phyloP scores from a whole-genome alignment of 1,140 invertebrate species.

The Tribolium madens region DNA sequence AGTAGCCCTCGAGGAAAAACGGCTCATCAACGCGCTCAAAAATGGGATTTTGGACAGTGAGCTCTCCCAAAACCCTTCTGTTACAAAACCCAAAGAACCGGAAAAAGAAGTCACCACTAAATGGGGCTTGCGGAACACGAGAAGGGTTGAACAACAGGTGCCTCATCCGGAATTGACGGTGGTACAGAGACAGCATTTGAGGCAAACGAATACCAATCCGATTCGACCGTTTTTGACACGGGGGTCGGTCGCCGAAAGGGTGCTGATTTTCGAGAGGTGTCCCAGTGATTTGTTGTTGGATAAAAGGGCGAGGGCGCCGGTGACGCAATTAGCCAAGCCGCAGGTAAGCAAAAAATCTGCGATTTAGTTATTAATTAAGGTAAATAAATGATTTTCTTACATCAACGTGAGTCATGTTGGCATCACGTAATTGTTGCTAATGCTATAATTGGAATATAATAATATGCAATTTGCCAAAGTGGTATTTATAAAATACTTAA shows the following conservation, averaged over 20 bases:
- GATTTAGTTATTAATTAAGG: too few relatives aligned
- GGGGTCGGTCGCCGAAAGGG: conserved; percentile 91
- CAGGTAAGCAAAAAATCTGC: conserved; percentile 72
- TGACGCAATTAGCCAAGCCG: conserved; percentile 72
- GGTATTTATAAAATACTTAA: too few relatives aligned
- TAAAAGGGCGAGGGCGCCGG: conserved; percentile 73
- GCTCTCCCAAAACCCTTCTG: conserved; percentile 50
- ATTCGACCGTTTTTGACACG: conserved; percentile 88
- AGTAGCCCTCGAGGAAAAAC: conserved; percentile 83
- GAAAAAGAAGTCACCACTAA: conserved; percentile 59
- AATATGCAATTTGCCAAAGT: too few relatives aligned
- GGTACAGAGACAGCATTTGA: conserved; percentile 75
- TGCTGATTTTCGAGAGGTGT: conserved; percentile 92
- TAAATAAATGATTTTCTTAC: too few relatives aligned
- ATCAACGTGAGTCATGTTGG: too few relatives aligned
- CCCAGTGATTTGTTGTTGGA: conserved; percentile 83
- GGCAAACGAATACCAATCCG: conserved; percentile 70
- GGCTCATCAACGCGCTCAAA: conserved; percentile 81
- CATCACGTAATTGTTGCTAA: too few relatives aligned
- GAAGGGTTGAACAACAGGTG: conserved; percentile 66
- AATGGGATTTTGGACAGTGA: conserved; percentile 79
- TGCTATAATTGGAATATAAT: too few relatives aligned
- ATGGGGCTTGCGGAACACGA: conserved; percentile 64
- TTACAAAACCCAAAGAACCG: conserved; percentile 58
- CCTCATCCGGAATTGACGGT: conserved; percentile 77